Percentiles rank a stretch among this genome's conserved stretches.
Conservation (phyloP, 2,888 invertebrate species). For the Rhagonycha lutea region DNA sequence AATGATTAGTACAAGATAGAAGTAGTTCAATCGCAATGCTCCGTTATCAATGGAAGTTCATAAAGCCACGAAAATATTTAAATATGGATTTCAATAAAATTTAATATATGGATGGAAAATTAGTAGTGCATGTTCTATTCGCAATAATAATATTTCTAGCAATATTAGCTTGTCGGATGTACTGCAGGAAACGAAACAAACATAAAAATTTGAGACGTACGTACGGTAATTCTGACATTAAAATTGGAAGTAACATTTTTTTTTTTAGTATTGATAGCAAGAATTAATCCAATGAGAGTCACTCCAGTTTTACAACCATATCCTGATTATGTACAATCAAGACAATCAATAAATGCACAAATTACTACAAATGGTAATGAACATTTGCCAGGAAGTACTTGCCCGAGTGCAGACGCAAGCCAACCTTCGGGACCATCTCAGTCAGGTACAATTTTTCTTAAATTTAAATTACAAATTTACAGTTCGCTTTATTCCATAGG, state of each 20-base stretch:
- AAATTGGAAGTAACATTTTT: neutral
- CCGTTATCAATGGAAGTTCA: neutral
- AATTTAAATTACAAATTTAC: neutral
- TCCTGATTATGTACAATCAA: neutral
- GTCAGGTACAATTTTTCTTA: neutral
- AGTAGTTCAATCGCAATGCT: neutral
- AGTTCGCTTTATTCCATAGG: neutral
- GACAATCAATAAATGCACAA: slow-evolving; percentile 11
- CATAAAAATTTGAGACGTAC: slow-evolving; percentile 10
- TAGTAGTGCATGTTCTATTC: slow-evolving; percentile 14
- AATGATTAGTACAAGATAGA: neutral
- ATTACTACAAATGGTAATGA: neutral
- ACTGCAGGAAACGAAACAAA: slow-evolving; percentile 18
- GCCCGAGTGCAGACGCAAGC: slow-evolving; percentile 8
- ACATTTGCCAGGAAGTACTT: slow-evolving; percentile 8
- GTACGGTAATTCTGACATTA: neutral
- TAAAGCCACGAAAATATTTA: neutral
- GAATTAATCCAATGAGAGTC: slow-evolving; percentile 13
- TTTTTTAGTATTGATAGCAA: slow-evolving; percentile 10
- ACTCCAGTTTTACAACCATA: slow-evolving; percentile 11
- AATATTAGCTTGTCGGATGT: slow-evolving; percentile 15
- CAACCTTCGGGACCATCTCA: neutral
- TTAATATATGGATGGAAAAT: slow-evolving; percentile 21
- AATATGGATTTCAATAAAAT: neutral
- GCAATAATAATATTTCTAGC: slow-evolving; percentile 13